These are phyloP conservation scores for Smutsia gigantea DNA, from an alignment of 2,797 vertebrate genomes.

Conservation along the genomic window DNA sequence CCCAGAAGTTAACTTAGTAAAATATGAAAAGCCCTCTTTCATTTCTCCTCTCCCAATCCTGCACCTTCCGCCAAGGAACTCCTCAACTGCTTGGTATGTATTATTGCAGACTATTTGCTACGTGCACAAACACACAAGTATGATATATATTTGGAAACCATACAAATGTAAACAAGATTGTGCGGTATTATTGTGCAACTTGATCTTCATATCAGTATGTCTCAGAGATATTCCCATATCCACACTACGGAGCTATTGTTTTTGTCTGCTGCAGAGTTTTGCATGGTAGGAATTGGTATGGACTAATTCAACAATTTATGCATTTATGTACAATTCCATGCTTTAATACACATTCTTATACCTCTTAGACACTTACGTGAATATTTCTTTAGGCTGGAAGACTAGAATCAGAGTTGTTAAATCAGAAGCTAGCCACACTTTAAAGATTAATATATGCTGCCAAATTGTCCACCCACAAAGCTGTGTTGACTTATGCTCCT, in stretches of 20 bases:
- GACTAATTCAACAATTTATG: neutral
- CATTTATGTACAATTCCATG: neutral
- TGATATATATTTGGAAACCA: neutral
- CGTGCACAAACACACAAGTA: rapidly evolving
- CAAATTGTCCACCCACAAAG: neutral
- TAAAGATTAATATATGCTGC: neutral
- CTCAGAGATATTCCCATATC: neutral
- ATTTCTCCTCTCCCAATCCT: neutral
- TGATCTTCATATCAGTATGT: neutral
- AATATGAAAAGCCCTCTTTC: neutral
- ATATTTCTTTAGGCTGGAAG: neutral
- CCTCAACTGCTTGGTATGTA: neutral
- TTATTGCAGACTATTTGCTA: neutral
- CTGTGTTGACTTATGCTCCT: neutral
- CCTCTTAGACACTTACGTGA: neutral
- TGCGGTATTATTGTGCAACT: neutral
- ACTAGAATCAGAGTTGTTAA: neutral
- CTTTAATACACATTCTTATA: neutral
- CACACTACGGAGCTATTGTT: neutral
- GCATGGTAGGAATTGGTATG: neutral
- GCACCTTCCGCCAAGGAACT: neutral
- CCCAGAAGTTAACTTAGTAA: neutral
- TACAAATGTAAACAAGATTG: neutral
- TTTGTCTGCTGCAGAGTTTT: neutral
- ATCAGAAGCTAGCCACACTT: neutral